Conservation (phyloP, 2,797 vertebrate species). For the Pantherophis alleghaniensis region DNA sequence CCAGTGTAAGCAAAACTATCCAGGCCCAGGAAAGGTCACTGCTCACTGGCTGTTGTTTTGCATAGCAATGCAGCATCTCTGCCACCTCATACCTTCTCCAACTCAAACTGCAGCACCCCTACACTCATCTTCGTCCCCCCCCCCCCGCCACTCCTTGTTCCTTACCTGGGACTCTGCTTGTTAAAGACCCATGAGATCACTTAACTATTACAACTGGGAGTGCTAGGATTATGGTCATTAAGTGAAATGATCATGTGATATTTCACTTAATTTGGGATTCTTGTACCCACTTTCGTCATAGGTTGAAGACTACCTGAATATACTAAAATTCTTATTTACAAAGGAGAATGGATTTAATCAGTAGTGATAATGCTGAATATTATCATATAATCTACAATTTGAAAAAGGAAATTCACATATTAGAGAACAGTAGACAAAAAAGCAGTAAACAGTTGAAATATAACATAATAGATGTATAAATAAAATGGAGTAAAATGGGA, state of each 20-base stretch:
- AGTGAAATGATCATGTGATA: not conserved
- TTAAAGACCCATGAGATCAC: not conserved
- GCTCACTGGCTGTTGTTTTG: not conserved
- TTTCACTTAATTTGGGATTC: not conserved
- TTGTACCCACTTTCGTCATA: not conserved
- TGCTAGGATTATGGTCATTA: not conserved
- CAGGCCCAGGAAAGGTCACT: not conserved
- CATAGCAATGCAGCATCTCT: not conserved
- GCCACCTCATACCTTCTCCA: not conserved
- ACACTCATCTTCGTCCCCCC: not conserved
- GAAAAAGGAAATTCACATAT: not conserved
- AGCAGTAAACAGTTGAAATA: not conserved
- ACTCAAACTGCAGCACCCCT: not conserved
- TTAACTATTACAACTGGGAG: not conserved
- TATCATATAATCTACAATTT: not conserved
- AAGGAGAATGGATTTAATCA: not conserved
- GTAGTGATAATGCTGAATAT: not conserved
- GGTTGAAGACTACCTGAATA: not conserved
- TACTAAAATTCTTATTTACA: not conserved
- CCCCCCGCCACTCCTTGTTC: not conserved
- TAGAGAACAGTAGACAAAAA: not conserved
- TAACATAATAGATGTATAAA: not conserved
- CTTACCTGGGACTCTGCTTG: not conserved
- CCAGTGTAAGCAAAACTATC: not conserved
- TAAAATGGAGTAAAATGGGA: not conserved